Evolutionary conservation across 2,113 vertebrate genomes (phyloP).

Genomic region (Hyperopisus bebe): DNA sequence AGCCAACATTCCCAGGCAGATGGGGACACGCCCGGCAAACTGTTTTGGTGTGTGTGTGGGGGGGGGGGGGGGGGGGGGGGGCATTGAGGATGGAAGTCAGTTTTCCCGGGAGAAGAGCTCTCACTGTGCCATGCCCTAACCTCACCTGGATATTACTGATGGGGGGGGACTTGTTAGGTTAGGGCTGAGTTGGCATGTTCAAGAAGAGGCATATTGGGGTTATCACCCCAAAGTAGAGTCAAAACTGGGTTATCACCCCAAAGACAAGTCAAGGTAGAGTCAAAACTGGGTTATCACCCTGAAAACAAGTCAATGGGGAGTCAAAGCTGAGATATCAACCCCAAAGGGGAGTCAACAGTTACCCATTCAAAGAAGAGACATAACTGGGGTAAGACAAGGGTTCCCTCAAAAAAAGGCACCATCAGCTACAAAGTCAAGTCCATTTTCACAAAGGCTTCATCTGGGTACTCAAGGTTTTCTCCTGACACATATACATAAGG

Average conservation of each 20-base stretch:
- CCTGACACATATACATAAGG: not conserved
- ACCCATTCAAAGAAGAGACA: not conserved
- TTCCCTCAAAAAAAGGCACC: not conserved
- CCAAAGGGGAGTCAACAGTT: not conserved
- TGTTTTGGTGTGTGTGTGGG: not conserved
- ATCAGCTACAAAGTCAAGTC: not conserved
- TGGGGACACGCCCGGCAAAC: slow-evolving; percentile 53
- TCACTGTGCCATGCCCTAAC: slow-evolving; percentile 47
- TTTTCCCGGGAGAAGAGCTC: slow-evolving; percentile 45
- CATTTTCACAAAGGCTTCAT: not conserved
- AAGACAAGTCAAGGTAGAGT: not conserved
- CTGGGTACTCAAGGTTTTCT: not conserved
- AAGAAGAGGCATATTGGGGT: not conserved
- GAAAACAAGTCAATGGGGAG: not conserved
- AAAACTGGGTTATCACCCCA: not conserved
- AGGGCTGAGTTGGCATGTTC: not conserved
- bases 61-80: not conserved
- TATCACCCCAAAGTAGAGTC: not conserved
- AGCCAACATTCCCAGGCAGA: slow-evolving; percentile 59
- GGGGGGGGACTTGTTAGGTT: not conserved
- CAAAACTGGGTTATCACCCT: not conserved
- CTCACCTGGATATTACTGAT: not conserved
- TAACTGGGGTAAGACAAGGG: not conserved
- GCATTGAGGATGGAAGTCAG: too few relatives aligned
- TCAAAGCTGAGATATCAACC: not conserved